A percentile compares a stretch with the other conserved stretches of the same genome.
Conservation (phyloP, 2,888 invertebrate genomes). For the Torymus texanus region DNA sequence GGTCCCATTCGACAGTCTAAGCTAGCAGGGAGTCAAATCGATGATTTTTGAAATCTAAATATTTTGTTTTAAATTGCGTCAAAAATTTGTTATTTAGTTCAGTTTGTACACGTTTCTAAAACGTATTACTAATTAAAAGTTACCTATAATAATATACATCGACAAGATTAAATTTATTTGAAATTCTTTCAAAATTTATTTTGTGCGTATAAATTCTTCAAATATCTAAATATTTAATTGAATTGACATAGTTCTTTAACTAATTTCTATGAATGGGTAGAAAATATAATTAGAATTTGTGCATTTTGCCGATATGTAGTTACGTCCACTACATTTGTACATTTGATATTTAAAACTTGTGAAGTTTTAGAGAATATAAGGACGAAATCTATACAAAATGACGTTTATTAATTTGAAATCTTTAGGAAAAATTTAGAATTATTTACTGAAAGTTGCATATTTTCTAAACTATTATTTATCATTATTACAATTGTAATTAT, state of each 20-base stretch:
- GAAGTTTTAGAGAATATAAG: background rate
- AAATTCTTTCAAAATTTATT: background rate
- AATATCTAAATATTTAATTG: too few relatives aligned
- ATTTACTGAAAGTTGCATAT: too few relatives aligned
- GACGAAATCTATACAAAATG: slow-evolving; percentile 5
- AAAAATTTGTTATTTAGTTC: background rate
- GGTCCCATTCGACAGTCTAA: slow-evolving; percentile 52
- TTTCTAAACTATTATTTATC: too few relatives aligned
- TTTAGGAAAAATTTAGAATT: too few relatives aligned
- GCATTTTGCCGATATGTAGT: too few relatives aligned
- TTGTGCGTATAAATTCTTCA: background rate
- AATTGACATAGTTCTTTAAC: background rate
- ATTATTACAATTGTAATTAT: background rate
- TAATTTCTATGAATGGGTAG: too few relatives aligned
- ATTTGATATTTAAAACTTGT: background rate
- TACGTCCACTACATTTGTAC: background rate
- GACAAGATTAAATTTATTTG: slow-evolving; percentile 5
- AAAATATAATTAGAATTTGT: too few relatives aligned
- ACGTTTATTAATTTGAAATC: background rate
- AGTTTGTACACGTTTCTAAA: too few relatives aligned
- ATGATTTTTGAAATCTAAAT: slow-evolving; percentile 17
- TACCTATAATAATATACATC: slow-evolving; percentile 4
- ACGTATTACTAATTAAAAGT: too few relatives aligned
- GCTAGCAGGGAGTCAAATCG: slow-evolving; percentile 26
- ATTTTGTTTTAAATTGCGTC: too few relatives aligned